Conservation (phyloP, 2,113 vertebrate species). For the Phylloscopus whistleri region DNA sequence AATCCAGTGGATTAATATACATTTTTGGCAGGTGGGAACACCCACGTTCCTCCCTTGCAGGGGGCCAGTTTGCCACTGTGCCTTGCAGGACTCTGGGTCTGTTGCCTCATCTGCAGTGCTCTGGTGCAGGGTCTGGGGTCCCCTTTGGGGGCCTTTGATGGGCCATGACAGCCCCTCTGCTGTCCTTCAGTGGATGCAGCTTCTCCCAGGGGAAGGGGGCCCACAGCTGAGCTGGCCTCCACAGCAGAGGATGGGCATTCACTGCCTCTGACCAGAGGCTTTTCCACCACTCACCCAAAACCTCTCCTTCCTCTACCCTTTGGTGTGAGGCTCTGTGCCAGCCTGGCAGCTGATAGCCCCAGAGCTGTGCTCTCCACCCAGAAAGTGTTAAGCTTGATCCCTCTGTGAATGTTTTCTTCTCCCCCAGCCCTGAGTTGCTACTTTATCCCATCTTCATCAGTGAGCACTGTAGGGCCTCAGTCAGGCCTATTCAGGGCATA, state of each 20-base stretch:
- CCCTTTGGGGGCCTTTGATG: neutral
- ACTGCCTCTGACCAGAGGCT: neutral
- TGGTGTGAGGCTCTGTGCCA: neutral
- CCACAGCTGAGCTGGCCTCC: neutral
- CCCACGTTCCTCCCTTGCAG: neutral
- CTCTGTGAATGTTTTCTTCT: neutral
- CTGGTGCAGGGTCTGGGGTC: neutral
- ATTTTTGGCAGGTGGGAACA: neutral
- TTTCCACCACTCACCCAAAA: neutral
- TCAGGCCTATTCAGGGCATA: neutral
- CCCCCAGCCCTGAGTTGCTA: neutral
- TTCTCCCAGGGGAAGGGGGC: neutral
- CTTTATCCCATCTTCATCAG: neutral
- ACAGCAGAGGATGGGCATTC: too few species aligned
- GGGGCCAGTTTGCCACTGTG: neutral
- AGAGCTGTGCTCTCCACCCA: neutral
- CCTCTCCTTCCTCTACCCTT: neutral
- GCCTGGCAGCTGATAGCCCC: neutral
- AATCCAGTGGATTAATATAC: neutral
- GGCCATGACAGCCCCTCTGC: neutral
- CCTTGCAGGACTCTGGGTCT: neutral
- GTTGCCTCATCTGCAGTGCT: neutral
- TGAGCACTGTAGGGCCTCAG: accelerated
- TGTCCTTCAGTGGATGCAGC: too few species aligned
- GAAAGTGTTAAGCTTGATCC: neutral